A percentile compares a stretch with the other conserved stretches of the same genome.
Conservation (phyloP, 2,113 vertebrate species). For the Falco punctatus region DNA sequence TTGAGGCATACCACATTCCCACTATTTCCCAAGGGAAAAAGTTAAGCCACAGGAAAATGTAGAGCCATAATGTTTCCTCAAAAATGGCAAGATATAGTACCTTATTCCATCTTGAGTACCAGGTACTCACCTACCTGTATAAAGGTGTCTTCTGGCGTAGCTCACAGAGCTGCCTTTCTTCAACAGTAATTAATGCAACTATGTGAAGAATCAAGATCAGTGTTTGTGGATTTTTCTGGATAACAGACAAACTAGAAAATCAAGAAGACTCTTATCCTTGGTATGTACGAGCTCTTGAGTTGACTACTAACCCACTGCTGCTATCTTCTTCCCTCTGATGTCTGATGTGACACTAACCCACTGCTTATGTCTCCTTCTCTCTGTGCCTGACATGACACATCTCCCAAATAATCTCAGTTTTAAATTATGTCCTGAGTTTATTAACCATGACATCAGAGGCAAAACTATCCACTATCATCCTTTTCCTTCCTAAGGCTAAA, state of each 20-base stretch:
- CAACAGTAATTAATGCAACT: background rate
- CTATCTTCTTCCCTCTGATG: background rate
- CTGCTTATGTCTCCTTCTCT: background rate
- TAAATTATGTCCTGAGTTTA: conserved; percentile 16
- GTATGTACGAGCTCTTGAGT: background rate
- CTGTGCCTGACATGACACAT: background rate
- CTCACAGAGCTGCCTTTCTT: background rate
- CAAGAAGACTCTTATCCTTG: background rate
- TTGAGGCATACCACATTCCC: background rate
- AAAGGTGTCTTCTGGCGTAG: background rate
- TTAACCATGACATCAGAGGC: background rate
- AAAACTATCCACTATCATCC: background rate
- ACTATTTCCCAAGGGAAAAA: background rate
- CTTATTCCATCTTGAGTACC: background rate
- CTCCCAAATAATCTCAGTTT: conserved; percentile 2
- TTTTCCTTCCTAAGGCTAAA: conserved; percentile 21
- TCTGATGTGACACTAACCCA: background rate
- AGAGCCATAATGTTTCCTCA: background rate
- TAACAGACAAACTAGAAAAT: background rate
- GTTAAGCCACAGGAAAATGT: background rate
- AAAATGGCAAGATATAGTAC: background rate
- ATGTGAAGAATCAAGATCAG: background rate
- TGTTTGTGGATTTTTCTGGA: background rate
- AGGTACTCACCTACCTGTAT: background rate
- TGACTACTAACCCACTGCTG: background rate